These are phyloP conservation scores for Apogon hyalosoma DNA, from an alignment of 2,797 vertebrate species.

Conservation along the genomic window DNA sequence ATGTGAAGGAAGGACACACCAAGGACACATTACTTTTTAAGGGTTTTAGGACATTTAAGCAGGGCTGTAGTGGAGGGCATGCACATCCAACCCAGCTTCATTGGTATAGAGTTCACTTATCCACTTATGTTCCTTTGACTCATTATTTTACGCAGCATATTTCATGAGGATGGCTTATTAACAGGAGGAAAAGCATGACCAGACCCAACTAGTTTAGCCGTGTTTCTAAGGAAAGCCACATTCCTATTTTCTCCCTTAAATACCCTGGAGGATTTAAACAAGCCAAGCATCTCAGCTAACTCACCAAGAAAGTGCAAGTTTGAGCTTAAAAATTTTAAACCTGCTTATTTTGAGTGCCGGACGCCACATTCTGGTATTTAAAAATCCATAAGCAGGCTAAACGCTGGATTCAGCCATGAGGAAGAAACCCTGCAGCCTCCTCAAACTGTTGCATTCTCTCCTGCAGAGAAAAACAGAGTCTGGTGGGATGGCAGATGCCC, in stretches of 20 bases:
- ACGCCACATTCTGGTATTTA: slow-evolving; percentile 32
- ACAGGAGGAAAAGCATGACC: neutral
- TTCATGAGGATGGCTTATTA: neutral
- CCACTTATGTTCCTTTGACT: neutral
- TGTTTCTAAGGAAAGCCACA: slow-evolving; percentile 2
- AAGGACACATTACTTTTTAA: slow-evolving; percentile 76
- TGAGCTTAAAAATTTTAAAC: slow-evolving; percentile 44
- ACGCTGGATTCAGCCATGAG: slow-evolving; percentile 29
- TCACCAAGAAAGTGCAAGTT: slow-evolving; percentile 33
- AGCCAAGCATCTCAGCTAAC: neutral
- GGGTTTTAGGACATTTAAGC: slow-evolving; percentile 16
- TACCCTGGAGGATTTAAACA: slow-evolving; percentile 36
- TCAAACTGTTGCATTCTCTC: slow-evolving; percentile 49
- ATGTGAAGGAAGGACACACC: slow-evolving; percentile 83
- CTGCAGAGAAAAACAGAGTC: slow-evolving; percentile 36
- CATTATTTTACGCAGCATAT: neutral
- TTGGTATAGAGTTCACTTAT: neutral
- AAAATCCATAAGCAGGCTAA: slow-evolving; percentile 52
- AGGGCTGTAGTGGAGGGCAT: neutral
- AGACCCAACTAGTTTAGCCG: slow-evolving; percentile 3
- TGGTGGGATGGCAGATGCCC: slow-evolving; percentile 49
- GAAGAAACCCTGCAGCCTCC: slow-evolving; percentile 47
- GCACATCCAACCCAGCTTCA: neutral
- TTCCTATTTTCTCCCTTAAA: slow-evolving; percentile 10
- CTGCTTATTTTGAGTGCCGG: slow-evolving; percentile 49